A percentile compares a stretch with the other conserved stretches of the same genome.
phyloP scores from a whole-genome alignment of 2,888 invertebrate species.

The Troilus luridus region DNA sequence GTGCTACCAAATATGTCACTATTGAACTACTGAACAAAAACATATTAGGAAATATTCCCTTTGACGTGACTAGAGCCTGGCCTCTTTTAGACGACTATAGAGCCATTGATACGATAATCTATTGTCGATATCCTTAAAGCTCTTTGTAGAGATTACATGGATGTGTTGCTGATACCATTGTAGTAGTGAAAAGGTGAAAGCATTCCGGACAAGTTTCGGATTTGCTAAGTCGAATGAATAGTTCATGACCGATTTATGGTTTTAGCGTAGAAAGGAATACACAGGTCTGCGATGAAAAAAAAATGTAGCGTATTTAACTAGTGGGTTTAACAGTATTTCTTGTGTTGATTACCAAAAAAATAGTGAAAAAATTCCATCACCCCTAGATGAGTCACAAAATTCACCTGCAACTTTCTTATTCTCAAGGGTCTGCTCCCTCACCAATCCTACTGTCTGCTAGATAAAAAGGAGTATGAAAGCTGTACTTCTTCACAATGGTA shows the following conservation, averaged over 20 bases:
- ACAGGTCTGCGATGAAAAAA: too few species aligned
- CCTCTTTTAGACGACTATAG: not conserved
- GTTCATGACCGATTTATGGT: not conserved
- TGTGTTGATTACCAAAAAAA: too few species aligned
- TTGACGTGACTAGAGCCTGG: not conserved
- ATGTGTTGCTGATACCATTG: not conserved
- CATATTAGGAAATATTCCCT: not conserved
- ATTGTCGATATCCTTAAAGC: not conserved
- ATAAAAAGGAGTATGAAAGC: too few species aligned
- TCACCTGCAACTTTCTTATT: too few species aligned
- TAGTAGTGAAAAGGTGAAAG: not conserved
- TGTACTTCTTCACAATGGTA: too few species aligned
- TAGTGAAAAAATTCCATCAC: too few species aligned
- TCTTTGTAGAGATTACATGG: not conserved
- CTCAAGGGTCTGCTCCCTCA: too few species aligned
- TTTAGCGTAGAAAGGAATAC: not conserved
- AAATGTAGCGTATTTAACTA: too few species aligned
- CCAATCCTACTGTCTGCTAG: too few species aligned
- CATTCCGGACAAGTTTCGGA: not conserved
- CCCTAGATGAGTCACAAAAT: too few species aligned
- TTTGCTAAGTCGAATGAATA: not conserved
- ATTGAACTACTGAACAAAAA: not conserved
- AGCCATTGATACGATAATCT: not conserved
- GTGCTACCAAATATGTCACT: too few species aligned
- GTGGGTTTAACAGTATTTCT: too few species aligned